phyloP scores from a whole-genome alignment of 1,140 invertebrate species.

The Acromyrmex charruanus region DNA sequence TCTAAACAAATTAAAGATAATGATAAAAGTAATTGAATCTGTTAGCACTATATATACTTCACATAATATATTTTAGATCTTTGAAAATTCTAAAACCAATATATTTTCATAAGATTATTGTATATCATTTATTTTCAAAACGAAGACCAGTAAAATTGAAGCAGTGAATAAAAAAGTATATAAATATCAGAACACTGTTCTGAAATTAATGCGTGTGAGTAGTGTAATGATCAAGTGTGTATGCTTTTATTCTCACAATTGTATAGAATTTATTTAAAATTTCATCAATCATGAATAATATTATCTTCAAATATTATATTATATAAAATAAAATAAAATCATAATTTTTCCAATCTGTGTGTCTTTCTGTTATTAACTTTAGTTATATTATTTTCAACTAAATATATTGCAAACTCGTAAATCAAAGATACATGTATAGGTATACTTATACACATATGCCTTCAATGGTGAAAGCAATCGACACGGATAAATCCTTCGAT shows the following conservation, averaged over 20 bases:
- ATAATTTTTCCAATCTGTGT: background rate
- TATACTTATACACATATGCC: background rate
- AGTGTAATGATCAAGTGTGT: background rate
- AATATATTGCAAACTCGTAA: background rate
- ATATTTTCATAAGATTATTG: background rate
- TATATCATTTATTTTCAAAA: background rate
- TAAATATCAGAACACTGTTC: background rate
- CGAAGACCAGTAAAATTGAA: background rate
- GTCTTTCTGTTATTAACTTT: background rate
- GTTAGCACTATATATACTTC: background rate
- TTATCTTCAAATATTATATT: background rate
- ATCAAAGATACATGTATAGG: background rate
- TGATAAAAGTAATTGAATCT: background rate
- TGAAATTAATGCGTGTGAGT: background rate
- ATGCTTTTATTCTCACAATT: background rate
- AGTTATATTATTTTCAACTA: background rate
- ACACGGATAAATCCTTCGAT: background rate
- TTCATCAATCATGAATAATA: background rate
- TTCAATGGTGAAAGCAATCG: conserved; percentile 23
- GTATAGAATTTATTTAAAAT: background rate
- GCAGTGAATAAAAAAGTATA: background rate
- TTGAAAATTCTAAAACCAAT: background rate
- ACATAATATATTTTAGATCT: background rate
- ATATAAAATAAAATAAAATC: background rate
- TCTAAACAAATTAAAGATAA: background rate